Conservation (phyloP, 2,113 vertebrate genomes). For the Paedocypris sp. region DNA sequence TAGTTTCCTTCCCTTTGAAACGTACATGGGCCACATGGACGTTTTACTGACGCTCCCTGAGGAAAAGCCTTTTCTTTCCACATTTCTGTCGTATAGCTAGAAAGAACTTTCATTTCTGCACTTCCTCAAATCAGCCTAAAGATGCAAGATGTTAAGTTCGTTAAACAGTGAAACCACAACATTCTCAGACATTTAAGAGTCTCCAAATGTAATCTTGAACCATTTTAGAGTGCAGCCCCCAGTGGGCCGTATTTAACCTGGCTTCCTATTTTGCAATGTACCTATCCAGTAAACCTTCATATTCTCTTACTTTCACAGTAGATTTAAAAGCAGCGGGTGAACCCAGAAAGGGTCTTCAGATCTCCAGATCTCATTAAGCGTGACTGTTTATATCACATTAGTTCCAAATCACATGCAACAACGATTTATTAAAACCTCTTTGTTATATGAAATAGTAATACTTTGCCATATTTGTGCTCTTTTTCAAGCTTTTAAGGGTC, state of each 20-base stretch:
- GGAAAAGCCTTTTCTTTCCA: constrained; percentile 27
- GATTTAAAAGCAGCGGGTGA: not conserved
- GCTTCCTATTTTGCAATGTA: constrained; percentile 26
- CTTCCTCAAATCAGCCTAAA: constrained; percentile 33
- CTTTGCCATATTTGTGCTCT: too few relatives aligned
- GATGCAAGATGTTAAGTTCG: constrained; percentile 40
- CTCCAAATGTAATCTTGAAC: constrained; percentile 41
- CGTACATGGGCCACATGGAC: not conserved
- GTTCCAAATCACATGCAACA: too few relatives aligned
- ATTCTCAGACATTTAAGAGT: constrained; percentile 46
- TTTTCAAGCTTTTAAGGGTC: too few relatives aligned
- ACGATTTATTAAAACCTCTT: not conserved
- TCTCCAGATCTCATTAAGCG: not conserved
- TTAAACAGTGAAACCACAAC: constrained; percentile 43
- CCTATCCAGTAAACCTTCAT: constrained; percentile 36
- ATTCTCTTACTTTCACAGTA: constrained; percentile 17
- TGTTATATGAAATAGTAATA: too few relatives aligned
- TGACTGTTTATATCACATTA: not conserved
- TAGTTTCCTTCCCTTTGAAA: not conserved
- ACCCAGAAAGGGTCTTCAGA: not conserved
- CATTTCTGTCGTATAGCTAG: constrained; percentile 28
- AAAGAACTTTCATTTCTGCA: constrained; percentile 31
- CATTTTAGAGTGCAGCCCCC: constrained; percentile 40
- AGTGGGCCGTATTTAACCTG: constrained; percentile 34
- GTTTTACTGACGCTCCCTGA: not conserved